Conservation (phyloP, 2,797 vertebrate genomes). For the Tympanoctomys barrerae region DNA sequence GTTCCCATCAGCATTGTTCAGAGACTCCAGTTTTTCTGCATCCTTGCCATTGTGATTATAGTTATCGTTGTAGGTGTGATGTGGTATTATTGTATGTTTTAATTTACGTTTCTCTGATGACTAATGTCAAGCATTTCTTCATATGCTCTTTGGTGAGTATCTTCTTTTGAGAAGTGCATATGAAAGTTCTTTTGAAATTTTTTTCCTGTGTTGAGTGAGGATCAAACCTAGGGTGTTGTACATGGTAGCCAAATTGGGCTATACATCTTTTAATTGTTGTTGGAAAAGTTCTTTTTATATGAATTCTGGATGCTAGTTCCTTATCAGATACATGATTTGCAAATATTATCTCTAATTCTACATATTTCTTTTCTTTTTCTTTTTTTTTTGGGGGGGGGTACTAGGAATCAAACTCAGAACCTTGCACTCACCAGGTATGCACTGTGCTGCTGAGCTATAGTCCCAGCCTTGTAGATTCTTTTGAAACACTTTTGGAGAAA, state of each 20-base stretch:
- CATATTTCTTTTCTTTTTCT: not conserved
- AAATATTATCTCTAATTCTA: not conserved
- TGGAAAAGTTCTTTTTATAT: slow-evolving; percentile 22
- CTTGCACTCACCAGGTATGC: too few relatives aligned
- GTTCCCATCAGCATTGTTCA: not conserved
- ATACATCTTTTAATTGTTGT: not conserved
- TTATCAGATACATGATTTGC: not conserved
- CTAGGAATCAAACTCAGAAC: too few relatives aligned
- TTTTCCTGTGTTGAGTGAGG: not conserved
- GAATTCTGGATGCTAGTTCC: not conserved
- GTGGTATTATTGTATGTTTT: not conserved
- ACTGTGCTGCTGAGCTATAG: too few relatives aligned
- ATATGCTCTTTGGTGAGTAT: not conserved
- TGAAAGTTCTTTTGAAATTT: not conserved
- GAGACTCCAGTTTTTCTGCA: not conserved
- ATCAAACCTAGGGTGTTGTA: not conserved
- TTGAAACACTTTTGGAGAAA: not conserved
- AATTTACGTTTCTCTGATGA: not conserved
- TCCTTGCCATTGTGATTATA: slow-evolving; percentile 4
- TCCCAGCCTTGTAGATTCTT: not conserved
- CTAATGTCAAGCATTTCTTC: not conserved
- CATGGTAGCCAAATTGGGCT: not conserved
- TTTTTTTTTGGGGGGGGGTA: too few relatives aligned
- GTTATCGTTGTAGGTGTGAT: not conserved
- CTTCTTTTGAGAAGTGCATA: not conserved